phyloP scores from a whole-genome alignment of 2,888 invertebrate genomes.

The Caenorhabditis sp. region DNA sequence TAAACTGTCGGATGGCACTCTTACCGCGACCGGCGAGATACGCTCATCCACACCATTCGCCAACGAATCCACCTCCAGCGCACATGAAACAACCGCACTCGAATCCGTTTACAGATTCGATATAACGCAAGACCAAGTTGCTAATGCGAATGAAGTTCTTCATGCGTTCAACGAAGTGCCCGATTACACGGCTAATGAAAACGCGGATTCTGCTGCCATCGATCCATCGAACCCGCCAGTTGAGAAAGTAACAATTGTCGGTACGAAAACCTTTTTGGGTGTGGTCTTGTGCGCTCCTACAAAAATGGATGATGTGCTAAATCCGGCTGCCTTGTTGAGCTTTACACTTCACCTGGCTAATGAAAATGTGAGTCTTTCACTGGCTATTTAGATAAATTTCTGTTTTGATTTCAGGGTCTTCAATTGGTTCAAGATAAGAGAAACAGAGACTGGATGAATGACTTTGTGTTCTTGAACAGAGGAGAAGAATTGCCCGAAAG shows the following conservation, averaged over 20 bases:
- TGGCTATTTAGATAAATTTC: too few species aligned
- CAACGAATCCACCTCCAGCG: too few species aligned
- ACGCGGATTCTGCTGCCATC: not conserved
- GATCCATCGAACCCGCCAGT: conserved; percentile 8
- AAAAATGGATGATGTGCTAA: conserved; percentile 16
- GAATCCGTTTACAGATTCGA: not conserved
- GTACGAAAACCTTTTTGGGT: conserved; percentile 28
- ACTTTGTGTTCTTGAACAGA: conserved; percentile 28
- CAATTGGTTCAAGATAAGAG: conserved; percentile 29
- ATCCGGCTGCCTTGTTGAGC: conserved; percentile 26
- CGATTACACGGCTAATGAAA: conserved; percentile 4
- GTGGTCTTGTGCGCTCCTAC: conserved; percentile 19
- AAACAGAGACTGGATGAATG: conserved; percentile 33
- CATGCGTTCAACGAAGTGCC: conserved; percentile 22
- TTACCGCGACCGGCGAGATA: not conserved
- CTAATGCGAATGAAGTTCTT: conserved; percentile 11
- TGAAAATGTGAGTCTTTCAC: conserved; percentile 32
- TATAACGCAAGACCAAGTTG: not conserved
- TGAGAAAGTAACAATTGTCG: conserved; percentile 21
- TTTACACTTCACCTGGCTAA: conserved; percentile 34
- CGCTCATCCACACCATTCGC: too few species aligned
- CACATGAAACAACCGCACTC: conserved; percentile 5
- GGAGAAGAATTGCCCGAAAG: conserved; percentile 12
- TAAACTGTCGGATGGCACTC: not conserved
- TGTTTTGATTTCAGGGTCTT: conserved; percentile 24